A percentile compares a stretch with the other conserved stretches of the same genome.
Evolutionary conservation across 1,140 invertebrate species (phyloP).

Genomic region (Homarus americanus): DNA sequence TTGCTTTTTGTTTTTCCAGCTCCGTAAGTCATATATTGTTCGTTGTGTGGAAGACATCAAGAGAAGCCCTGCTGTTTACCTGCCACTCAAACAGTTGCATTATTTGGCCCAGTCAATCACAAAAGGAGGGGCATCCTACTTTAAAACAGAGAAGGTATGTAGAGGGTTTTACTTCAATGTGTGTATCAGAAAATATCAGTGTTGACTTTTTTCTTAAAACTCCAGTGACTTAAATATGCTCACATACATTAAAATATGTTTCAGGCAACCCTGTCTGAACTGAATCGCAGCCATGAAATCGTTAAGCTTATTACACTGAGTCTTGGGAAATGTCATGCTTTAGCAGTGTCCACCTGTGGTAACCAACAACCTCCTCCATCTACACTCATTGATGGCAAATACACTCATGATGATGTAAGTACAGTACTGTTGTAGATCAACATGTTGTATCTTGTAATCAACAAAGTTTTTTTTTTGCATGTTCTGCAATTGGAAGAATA

Average conservation of each 20-base stretch:
- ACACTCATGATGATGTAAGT: constrained; percentile 80
- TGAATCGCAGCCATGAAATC: constrained; percentile 80
- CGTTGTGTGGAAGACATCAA: constrained; percentile 81
- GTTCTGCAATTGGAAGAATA: too few relatives aligned
- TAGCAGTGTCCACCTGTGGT: constrained; percentile 77
- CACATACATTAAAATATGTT: constrained; percentile 41
- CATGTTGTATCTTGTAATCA: too few relatives aligned
- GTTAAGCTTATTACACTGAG: constrained; percentile 80
- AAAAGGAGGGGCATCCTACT: constrained; percentile 77
- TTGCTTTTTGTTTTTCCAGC: constrained; percentile 44
- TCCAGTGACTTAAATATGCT: neutral
- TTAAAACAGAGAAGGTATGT: constrained; percentile 80
- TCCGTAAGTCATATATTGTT: constrained; percentile 78
- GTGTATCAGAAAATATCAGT: neutral
- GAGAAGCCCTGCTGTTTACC: constrained; percentile 79
- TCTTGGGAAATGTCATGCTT: constrained; percentile 79
- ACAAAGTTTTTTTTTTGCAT: too few relatives aligned
- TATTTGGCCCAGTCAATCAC: constrained; percentile 79
- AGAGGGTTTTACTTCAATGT: neutral
- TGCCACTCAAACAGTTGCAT: constrained; percentile 80
- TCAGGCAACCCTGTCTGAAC: constrained; percentile 79
- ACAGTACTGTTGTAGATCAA: too few relatives aligned
- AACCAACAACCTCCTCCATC: constrained; percentile 77
- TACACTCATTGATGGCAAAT: constrained; percentile 79
- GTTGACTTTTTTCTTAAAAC: too few relatives aligned